Evolutionary conservation across 2,797 vertebrate species (phyloP), one percentile per base, ranked within the genome.

Genomic region (Cercopithecus petaurista): DNA sequence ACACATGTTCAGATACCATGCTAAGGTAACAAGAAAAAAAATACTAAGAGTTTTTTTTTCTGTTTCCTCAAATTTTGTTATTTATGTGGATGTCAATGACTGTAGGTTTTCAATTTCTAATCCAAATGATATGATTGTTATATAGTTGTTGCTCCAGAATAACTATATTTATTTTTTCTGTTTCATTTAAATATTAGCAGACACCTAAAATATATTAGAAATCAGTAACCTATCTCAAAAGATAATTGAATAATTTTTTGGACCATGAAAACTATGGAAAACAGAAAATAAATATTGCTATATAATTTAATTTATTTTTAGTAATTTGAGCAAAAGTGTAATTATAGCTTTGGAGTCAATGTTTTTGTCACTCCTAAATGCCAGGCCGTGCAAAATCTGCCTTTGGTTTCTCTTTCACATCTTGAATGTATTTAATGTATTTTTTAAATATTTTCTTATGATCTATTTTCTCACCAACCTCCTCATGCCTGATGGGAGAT

Each of bases 401-500:
- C 82, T 84, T 96, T 98, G 36, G 93, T 87, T 98, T 97, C 48
- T 19, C 76, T 92, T 90, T 36, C 81, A 97, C 96, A 97, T 98
- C 94, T 96, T 98, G 96, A 98, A 97, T 97, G 4, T 90, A 94
- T 98, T 98, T 97, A 9, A 88, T 90, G 39, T 97, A 80, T 95
- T 96, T 94, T 92, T 88, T 24, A 24, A 95, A 94, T 96, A 93
- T 97, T 97, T 96, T 97, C 95, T 98, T 97, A 92, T 92, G 96
- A 97, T 96, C 93, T 97, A 70, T 98, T 97, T 98, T 98, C 96
- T 97, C 97, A 98, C 96, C 95, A 97, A 94, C 33, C 52, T 97
- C 91, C 94, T 95, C 95, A 98, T 95, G 97, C 91, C 41, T 95
- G 41, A 93, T 89, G 87, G 93, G 91, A 97, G 95, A 96, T 91